Evolutionary conservation across 2,888 invertebrate genomes (phyloP), one percentile per base, ranked within the genome.

Genomic region (Thera britannica): DNA sequence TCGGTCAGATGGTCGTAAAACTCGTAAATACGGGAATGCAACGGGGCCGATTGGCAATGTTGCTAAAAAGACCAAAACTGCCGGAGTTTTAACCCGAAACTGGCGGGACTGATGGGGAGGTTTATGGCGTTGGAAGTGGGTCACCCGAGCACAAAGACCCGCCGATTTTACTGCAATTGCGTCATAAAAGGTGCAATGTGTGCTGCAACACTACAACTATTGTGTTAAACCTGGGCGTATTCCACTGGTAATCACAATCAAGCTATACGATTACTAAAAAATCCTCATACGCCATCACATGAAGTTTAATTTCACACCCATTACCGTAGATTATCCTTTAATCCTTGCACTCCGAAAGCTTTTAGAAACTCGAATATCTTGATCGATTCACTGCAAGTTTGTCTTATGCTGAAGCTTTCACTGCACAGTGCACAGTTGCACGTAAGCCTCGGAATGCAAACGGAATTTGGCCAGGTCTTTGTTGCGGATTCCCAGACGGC

Each of bases 401-500:
- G 48, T n/a, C 3, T 23, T 34, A 34, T 34, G 23, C 7, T 44
- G 9, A 87, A 84, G 84, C 79, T 81, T 78, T 82, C 80, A 82
- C 80, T 85, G 82, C 85, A 83, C 84, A 23, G 23, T 23, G 23
- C 0, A 23, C 23, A 23, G 23, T 23, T 23, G 23, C 23, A 83
- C 86, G 86, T 85, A 87, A 85, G 87, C 74, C 75, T 80, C 77
- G 90, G 92, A 92, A 93, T 92, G 91, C 91, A 89, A 90, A 85
- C 88, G 91, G 92, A 90, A 92, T 92, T 87, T 87, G 83, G 87
- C 80, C 79, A 79, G 84, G 81, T 87, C 93, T 92, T 92, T 90
- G 92, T 90, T 87, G 86, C 86, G 83, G 93, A 93, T 93, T 93
- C 93, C 90, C 93, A 93, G 93, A 93, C 93, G 87, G 85, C 87